Percentiles rank a stretch among this genome's conserved stretches.
phyloP scores from a whole-genome alignment of 2,888 invertebrate genomes.

The Scaeva pyrastri region DNA sequence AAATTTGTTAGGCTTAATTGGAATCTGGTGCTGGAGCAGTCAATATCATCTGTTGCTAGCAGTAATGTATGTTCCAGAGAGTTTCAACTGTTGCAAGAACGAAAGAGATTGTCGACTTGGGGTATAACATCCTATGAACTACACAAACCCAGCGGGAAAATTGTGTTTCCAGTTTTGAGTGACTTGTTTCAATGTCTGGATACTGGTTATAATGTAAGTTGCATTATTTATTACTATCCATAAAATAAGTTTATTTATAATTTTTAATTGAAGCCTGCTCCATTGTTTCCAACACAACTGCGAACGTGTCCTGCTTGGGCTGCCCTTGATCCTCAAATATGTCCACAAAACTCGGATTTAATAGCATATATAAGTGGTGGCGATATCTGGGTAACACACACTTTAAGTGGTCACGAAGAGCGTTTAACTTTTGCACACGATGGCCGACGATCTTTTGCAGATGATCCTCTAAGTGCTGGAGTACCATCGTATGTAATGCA shows the following conservation, averaged over 20 bases:
- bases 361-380: conserved; percentile 95
- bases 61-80: conserved; percentile 90
- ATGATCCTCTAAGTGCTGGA: conserved; percentile 95
- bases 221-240: background rate
- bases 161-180: conserved; percentile 96
- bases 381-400: conserved; percentile 94
- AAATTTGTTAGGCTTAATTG: conserved; percentile 87
- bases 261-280: conserved; percentile 83
- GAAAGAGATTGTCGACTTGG: conserved; percentile 95
- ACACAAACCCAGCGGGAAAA: conserved; percentile 91
- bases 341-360: conserved; percentile 86
- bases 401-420: conserved; percentile 87
- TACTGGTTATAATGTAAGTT: conserved; percentile 88
- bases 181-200: conserved; percentile 94
- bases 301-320: conserved; percentile 87
- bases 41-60: conserved; percentile 88
- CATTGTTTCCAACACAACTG: conserved; percentile 88
- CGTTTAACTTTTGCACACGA: conserved; percentile 89
- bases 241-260: background rate
- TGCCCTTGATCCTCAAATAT: conserved; percentile 91
- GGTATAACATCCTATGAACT: conserved; percentile 97
- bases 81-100: conserved; percentile 95
- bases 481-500: conserved; percentile 99
- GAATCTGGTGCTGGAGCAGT: conserved; percentile 93
- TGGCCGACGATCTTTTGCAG: conserved; percentile 88